Evolutionary conservation across 53 echinoderm and acorn worm genomes (phyloP), one percentile per base, ranked within the genome.

Genomic region (Pentamera pediparva): DNA sequence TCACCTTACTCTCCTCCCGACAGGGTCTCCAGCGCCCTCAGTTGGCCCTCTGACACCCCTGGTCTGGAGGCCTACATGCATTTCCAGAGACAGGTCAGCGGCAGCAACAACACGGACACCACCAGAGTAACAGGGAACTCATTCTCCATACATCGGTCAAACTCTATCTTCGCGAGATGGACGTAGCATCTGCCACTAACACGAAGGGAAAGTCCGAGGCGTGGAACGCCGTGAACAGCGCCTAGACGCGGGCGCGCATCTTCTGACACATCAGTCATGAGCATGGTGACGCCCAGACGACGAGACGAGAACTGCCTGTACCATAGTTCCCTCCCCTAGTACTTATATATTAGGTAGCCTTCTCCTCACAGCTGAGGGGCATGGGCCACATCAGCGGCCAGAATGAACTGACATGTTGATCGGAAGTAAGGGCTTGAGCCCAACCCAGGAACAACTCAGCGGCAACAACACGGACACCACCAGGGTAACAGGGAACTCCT

Each of bases 51-150:
- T 2, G 92, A 92, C 48, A 88, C 87, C 3, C 92, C 87, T 3
- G 92, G 92, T 3, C 65, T 85, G 28, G 92, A 92, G 19, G 56
- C 76, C 10, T 92, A 92, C 76, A 85, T 88, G 85, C 80, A 88
- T 37, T 40, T 81, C 12, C 73, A 72, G 22, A 52, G 51, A 33
- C 52, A 72, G 21, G 54, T 35, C 22, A 52, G 34, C 10, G 2
- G 51, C 35, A 72, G 73, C 35, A 53, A 52, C 7, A 72, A 11
- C 36, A 72, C 73, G 36, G 73, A 72, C 32, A 53, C 73, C 3
- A 53, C 73, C 31, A 51, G 73, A 24, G 34, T 72, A 9, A 35
- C 73, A 12, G 32, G 22, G 11, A 53, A 36, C 19, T 53, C 35
- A 3, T 72, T 53, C 35, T 72, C 73, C 4, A 20, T 72, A 10